phyloP scores from a whole-genome alignment of 2,797 vertebrate genomes.

The Sebastiscus tertius region DNA sequence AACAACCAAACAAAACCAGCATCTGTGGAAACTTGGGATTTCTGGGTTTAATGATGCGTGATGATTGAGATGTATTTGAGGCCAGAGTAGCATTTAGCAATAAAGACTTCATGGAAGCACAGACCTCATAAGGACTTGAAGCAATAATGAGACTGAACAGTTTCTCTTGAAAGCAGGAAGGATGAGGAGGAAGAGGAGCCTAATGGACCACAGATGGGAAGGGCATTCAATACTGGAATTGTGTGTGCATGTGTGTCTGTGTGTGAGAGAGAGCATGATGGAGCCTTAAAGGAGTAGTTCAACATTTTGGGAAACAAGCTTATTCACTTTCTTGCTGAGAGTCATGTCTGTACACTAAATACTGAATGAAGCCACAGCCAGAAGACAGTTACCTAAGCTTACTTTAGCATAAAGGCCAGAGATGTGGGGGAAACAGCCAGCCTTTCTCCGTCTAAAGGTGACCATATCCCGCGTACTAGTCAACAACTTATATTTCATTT shows the following conservation, averaged over 20 bases:
- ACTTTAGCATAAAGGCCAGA: too few species aligned
- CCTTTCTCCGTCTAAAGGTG: neutral
- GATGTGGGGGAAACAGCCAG: too few species aligned
- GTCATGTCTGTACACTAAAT: too few species aligned
- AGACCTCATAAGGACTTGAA: constrained; percentile 40
- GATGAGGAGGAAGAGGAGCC: constrained; percentile 31
- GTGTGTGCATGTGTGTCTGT: neutral
- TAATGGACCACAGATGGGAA: constrained; percentile 51
- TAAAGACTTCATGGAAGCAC: constrained; percentile 24
- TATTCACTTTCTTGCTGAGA: neutral
- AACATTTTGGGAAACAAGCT: neutral
- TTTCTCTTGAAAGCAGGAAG: constrained; percentile 25
- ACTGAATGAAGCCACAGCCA: too few species aligned
- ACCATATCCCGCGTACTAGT: neutral
- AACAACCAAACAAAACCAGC: constrained; percentile 20
- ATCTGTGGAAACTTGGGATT: constrained; percentile 5
- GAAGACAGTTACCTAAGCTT: too few species aligned
- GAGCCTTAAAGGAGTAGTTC: neutral
- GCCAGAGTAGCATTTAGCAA: constrained; percentile 41
- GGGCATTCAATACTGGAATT: neutral
- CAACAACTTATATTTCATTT: neutral
- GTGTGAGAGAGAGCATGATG: neutral
- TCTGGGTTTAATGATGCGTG: neutral
- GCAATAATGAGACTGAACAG: constrained; percentile 54
- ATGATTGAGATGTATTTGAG: constrained; percentile 12